Conservation (phyloP, 2,797 vertebrate genomes). For the Potorous gilbertii region DNA sequence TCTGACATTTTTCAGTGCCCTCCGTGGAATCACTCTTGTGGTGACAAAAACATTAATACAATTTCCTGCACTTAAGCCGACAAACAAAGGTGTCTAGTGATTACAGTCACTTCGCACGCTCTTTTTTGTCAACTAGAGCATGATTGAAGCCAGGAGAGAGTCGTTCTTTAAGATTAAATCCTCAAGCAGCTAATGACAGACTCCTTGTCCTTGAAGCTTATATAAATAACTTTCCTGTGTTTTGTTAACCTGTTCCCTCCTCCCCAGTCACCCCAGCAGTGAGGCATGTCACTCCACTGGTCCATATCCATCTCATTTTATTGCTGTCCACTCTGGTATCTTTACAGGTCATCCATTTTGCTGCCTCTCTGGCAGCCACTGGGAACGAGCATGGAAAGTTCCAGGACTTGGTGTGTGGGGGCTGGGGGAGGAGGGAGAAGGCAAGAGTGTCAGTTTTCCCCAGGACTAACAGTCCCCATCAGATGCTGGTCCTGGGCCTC, state of each 20-base stretch:
- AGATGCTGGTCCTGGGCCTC: slow-evolving; percentile 83
- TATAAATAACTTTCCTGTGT: slow-evolving; percentile 95
- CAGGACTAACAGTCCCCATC: slow-evolving; percentile 83
- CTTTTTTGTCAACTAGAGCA: slow-evolving; percentile 64
- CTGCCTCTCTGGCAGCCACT: slow-evolving; percentile 83
- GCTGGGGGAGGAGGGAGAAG: slow-evolving; percentile 71
- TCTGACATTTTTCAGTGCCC: slow-evolving; percentile 22
- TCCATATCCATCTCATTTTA: slow-evolving; percentile 89
- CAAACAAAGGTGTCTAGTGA: slow-evolving; percentile 49
- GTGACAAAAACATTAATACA: slow-evolving; percentile 55
- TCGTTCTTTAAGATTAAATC: slow-evolving; percentile 81
- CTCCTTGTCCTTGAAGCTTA: slow-evolving; percentile 91
- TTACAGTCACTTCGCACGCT: slow-evolving; percentile 49
- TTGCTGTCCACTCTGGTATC: slow-evolving; percentile 89
- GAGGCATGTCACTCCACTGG: slow-evolving; percentile 87
- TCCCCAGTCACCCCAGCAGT: slow-evolving; percentile 82
- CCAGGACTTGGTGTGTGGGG: slow-evolving; percentile 83
- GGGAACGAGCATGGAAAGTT: slow-evolving; percentile 85
- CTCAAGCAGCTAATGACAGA: slow-evolving; percentile 89
- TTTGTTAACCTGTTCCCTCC: slow-evolving; percentile 93
- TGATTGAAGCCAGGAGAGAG: slow-evolving; percentile 78
- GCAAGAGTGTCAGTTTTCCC: slow-evolving; percentile 80
- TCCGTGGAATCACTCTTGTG: neutral
- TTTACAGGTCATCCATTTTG: slow-evolving; percentile 89
- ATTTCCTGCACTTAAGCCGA: slow-evolving; percentile 53